Percentiles rank a stretch among this genome's conserved stretches.
Evolutionary conservation across 2,113 vertebrate species (phyloP).

Genomic region (Atrichornis clamosus): DNA sequence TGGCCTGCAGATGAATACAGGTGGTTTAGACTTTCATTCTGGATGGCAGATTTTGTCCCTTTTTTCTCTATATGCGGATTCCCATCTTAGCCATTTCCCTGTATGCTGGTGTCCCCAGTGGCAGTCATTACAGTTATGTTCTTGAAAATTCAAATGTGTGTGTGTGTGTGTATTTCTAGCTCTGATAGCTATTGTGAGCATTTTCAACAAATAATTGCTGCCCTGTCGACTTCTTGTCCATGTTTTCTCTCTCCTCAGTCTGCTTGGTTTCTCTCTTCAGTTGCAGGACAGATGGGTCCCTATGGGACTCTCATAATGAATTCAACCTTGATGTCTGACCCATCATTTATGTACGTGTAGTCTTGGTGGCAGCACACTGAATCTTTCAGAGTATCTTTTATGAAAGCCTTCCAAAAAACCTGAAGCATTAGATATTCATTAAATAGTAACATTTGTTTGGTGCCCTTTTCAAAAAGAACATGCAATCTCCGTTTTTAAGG

Average conservation of each 20-base stretch:
- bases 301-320: background rate
- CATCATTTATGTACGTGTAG: background rate
- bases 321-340: conserved; percentile 1
- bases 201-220: background rate
- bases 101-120: background rate
- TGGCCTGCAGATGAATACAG: background rate
- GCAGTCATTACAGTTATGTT: background rate
- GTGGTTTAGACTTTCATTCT: background rate
- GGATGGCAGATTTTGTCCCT: background rate
- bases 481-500: background rate
- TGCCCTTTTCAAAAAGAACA: background rate
- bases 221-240: background rate
- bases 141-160: background rate
- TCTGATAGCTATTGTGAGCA: background rate
- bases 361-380: background rate
- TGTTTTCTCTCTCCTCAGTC: background rate
- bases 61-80: background rate
- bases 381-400: background rate
- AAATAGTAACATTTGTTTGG: background rate
- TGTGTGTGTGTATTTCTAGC: rapidly evolving
- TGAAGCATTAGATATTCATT: background rate
- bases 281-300: background rate
- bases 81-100: background rate
- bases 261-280: background rate
- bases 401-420: background rate